phyloP scores from a whole-genome alignment of 2,797 vertebrate species.

The Alca torda region DNA sequence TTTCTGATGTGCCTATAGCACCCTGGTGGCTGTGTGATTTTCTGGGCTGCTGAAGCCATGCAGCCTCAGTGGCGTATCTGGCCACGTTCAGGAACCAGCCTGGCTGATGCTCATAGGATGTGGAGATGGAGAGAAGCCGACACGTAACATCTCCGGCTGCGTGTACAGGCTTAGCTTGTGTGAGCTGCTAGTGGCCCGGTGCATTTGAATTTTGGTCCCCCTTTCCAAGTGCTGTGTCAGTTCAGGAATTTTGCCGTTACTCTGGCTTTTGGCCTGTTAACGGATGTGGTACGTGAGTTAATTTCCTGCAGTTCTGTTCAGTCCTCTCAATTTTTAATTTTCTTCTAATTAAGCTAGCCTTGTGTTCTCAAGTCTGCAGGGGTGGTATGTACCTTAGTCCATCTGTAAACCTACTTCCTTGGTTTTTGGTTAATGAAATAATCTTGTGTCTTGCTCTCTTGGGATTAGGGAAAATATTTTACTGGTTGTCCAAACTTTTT shows the following conservation, averaged over 20 bases:
- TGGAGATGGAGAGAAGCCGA: accelerated
- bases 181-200: neutral
- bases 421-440: neutral
- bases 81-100: neutral
- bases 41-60: neutral
- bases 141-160: accelerated
- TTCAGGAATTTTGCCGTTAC: neutral
- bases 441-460: neutral
- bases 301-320: neutral
- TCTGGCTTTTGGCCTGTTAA: neutral
- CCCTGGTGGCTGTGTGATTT: neutral
- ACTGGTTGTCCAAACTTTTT: neutral
- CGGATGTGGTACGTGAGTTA: neutral
- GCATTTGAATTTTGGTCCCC: neutral
- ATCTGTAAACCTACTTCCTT: neutral
- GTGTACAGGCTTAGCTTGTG: neutral
- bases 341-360: neutral
- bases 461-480: neutral
- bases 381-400: neutral
- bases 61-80: neutral
- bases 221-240: neutral
- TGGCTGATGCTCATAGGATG: neutral
- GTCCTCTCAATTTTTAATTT: neutral
- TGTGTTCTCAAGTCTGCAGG: neutral
- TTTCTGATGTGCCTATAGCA: neutral